Conservation (phyloP, 2,797 vertebrate species). For the Thamnophis elegans region DNA sequence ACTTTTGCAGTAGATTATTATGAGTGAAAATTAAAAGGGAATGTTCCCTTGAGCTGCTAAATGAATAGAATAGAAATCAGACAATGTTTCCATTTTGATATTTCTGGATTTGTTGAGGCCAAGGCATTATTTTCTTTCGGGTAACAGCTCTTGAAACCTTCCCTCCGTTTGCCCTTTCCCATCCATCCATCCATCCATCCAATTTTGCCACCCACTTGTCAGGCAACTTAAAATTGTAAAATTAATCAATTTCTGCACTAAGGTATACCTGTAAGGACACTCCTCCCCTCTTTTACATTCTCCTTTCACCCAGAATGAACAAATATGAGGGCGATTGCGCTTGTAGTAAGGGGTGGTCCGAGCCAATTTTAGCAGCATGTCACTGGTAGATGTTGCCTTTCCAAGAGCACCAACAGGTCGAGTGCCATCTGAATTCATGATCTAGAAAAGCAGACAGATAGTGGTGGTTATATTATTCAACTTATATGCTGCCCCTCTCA, state of each 20-base stretch:
- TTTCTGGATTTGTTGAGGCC: not conserved
- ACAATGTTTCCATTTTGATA: not conserved
- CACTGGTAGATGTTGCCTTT: conserved; percentile 91
- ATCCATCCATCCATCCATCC: not conserved
- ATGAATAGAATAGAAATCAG: not conserved
- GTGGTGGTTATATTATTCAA: fast-evolving
- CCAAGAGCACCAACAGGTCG: conserved; percentile 89
- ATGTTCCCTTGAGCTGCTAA: not conserved
- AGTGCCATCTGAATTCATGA: conserved; percentile 91
- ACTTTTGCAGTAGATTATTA: not conserved
- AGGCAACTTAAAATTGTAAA: not conserved
- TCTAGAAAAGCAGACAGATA: conserved; percentile 69
- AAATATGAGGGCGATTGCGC: conserved; percentile 97
- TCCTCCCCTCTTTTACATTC: conserved; percentile 98
- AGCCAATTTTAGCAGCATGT: conserved; percentile 96
- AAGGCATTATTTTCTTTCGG: fast-evolving
- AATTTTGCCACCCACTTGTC: not conserved
- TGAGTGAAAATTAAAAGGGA: not conserved
- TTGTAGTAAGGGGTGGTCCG: conserved; percentile 98
- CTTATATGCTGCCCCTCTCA: not conserved
- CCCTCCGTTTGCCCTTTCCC: not conserved
- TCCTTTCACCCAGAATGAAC: conserved; percentile 99
- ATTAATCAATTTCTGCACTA: not conserved
- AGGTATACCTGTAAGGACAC: conserved; percentile 91
- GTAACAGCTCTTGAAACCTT: not conserved